These are phyloP conservation scores for Clangula hyemalis DNA, from an alignment of 2,797 vertebrate species.

Conservation along the genomic window DNA sequence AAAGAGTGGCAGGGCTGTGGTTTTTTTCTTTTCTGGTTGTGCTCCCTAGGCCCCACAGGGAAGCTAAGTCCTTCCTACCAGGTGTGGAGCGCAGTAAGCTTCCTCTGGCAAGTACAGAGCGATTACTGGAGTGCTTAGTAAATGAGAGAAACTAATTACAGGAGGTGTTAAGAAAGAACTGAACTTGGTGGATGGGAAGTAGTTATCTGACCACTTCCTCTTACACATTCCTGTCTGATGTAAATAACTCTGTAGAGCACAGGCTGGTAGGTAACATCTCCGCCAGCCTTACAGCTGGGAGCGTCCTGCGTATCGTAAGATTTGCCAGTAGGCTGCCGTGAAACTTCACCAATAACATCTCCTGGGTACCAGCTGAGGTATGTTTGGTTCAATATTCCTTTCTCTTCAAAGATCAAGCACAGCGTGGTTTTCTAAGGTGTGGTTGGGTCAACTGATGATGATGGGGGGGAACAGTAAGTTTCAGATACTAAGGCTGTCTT, in stretches of 20 bases:
- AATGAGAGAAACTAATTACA: background rate
- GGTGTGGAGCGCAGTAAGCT: background rate
- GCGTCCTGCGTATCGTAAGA: background rate
- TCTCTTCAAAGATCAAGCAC: background rate
- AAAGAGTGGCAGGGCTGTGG: accelerated
- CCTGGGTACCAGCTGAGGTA: background rate
- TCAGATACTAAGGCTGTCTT: background rate
- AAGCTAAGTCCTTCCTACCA: background rate
- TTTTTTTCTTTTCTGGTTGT: background rate
- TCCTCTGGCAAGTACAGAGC: background rate
- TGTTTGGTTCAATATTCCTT: background rate
- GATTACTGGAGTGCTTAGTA: background rate
- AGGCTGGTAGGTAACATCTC: background rate
- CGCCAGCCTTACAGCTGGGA: background rate
- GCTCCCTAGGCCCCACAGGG: background rate
- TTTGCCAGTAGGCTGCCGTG: background rate
- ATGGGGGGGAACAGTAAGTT: background rate
- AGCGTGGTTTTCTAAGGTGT: background rate
- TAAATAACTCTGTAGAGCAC: background rate
- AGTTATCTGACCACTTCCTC: constrained; percentile 22
- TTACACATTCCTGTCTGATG: background rate
- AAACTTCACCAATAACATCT: background rate
- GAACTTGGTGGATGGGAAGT: constrained; percentile 52
- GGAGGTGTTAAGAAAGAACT: background rate
- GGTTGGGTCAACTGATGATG: background rate